Base-by-base conservation (phyloP, 2,113 vertebrate genomes). In the Chaetodon auriga region DNA sequence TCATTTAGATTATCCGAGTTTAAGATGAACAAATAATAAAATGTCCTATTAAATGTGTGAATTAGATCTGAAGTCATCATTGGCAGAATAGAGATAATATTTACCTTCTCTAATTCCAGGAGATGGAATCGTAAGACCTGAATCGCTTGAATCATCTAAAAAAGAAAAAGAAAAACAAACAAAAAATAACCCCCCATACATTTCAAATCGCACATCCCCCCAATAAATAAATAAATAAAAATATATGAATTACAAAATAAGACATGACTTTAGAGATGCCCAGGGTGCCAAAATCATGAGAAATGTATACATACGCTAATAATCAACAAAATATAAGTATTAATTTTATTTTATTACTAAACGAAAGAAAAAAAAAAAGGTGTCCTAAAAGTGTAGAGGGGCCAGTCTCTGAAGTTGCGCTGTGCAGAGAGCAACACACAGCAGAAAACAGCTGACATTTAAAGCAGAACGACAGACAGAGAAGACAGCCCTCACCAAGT, bases 141-240 rank as follows among this genome's bases (percentile, higher is more conserved):
- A 93, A 99, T 99, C 75, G 98, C 97, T 95, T 99, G 97, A 83
- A 99, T 98, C 98, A 99, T 99, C 98, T 99, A 94, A 58, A 96
- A 87, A 89, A 57, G 51, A 16, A 25, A 23, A 43, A 2, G 58
- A 16, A 5, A 25, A 1, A 7, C 30, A 30, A 30, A 30, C 30
- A 30, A 30, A 30, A 1, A 30, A 30, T 30, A 30, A 38, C 4
- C 38, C 4, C 38, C 38, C 38, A 30, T 30, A 30, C 30, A 30
- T 30, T 30, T 30, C 30, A 30, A 30, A 30, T 30, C n/a, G 30
- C 30, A 30, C 30, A n/a, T n/a, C n/a, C n/a, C n/a, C n/a, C n/a
- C n/a, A n/a, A n/a, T n/a, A n/a, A n/a, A n/a, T n/a, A n/a, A n/a
- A n/a, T n/a, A n/a, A n/a, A n/a, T n/a, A n/a, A n/a, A n/a, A n/a